Evolutionary conservation across 2,888 invertebrate species (phyloP).

Genomic region (Drosophila greeni): DNA sequence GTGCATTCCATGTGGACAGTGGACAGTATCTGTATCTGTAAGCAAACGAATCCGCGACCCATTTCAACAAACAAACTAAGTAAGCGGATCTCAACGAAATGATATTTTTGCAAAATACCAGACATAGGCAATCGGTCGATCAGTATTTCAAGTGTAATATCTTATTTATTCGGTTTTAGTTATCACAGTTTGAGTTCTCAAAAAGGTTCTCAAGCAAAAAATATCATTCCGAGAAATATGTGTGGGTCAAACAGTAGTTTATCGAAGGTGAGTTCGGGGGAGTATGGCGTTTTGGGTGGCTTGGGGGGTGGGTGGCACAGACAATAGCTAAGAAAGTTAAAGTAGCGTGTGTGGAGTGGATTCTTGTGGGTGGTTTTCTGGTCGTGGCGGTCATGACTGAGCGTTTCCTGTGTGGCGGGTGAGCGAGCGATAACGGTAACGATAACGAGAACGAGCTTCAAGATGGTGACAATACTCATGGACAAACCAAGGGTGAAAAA

Average conservation of each 20-base stretch:
- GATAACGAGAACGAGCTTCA: conserved; percentile 43
- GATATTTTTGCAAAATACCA: conserved; percentile 60
- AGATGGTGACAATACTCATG: conserved; percentile 39
- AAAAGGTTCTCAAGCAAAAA: conserved; percentile 76
- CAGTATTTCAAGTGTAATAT: conserved; percentile 17
- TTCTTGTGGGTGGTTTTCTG: conserved; percentile 22
- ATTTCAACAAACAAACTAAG: conserved; percentile 35
- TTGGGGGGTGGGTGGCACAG: conserved; percentile 13
- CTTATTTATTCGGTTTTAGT: conserved; percentile 8
- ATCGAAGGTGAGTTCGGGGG: conserved; percentile 30
- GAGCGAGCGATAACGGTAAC: conserved; percentile 42
- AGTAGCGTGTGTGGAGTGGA: conserved; percentile 28
- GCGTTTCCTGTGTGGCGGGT: conserved; percentile 34
- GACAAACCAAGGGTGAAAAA: conserved; percentile 40
- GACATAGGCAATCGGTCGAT: conserved; percentile 24
- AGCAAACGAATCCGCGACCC: conserved; percentile 36
- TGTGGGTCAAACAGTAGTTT: conserved; percentile 70
- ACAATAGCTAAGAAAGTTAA: conserved; percentile 33
- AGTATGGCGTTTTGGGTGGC: conserved; percentile 1
- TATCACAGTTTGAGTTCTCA: conserved; percentile 44
- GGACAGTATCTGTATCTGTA: conserved; percentile 28
- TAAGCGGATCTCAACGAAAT: conserved; percentile 52
- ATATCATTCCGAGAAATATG: conserved; percentile 78
- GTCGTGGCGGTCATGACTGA: conserved; percentile 37
- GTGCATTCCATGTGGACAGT: conserved; percentile 37